Percentiles rank a stretch among this genome's conserved stretches.
These are phyloP conservation scores for Drosophila sordidula DNA, from an alignment of 2,888 invertebrate species.

Conservation along the genomic window DNA sequence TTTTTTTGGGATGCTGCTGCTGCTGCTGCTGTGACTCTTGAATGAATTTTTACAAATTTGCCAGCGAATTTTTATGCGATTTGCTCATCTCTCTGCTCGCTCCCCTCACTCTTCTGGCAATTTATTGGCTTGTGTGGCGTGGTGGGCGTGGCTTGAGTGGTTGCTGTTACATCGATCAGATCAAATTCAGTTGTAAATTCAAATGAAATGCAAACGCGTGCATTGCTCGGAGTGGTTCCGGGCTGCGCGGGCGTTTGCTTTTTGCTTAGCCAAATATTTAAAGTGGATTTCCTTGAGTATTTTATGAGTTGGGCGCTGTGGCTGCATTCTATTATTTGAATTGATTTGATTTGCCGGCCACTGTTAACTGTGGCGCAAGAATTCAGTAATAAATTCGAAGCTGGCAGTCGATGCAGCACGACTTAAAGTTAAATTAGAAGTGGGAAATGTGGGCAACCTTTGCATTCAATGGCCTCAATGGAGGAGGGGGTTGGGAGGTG, in stretches of 20 bases:
- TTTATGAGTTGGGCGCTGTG: conserved; percentile 58
- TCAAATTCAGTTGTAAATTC: conserved; percentile 78
- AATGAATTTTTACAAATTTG: conserved; percentile 62
- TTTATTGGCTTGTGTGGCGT: conserved; percentile 66
- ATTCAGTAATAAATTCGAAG: conserved; percentile 68
- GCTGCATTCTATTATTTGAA: conserved; percentile 49
- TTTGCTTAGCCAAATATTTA: conserved; percentile 73
- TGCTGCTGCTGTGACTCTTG: conserved; percentile 28
- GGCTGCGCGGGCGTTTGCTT: conserved; percentile 29
- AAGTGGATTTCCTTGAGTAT: conserved; percentile 57
- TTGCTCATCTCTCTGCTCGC: conserved; percentile 53
- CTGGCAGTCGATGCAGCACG: conserved; percentile 27
- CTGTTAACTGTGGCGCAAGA: conserved; percentile 42
- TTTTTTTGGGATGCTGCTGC: conserved; percentile 12
- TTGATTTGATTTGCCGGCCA: conserved; percentile 53
- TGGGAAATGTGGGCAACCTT: conserved; percentile 4
- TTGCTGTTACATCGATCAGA: conserved; percentile 65
- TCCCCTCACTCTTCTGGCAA: conserved; percentile 30
- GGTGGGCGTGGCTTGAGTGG: conserved; percentile 26
- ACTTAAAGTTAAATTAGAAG: conserved; percentile 28
- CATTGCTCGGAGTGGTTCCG: conserved; percentile 57
- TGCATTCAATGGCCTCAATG: conserved; percentile 16
- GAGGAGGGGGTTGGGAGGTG: neutral
- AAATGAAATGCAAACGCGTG: conserved; percentile 77
- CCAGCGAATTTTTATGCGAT: conserved; percentile 74